These are phyloP conservation scores for Gadopsis marmoratus DNA, from an alignment of 2,797 vertebrate genomes.

Conservation along the genomic window DNA sequence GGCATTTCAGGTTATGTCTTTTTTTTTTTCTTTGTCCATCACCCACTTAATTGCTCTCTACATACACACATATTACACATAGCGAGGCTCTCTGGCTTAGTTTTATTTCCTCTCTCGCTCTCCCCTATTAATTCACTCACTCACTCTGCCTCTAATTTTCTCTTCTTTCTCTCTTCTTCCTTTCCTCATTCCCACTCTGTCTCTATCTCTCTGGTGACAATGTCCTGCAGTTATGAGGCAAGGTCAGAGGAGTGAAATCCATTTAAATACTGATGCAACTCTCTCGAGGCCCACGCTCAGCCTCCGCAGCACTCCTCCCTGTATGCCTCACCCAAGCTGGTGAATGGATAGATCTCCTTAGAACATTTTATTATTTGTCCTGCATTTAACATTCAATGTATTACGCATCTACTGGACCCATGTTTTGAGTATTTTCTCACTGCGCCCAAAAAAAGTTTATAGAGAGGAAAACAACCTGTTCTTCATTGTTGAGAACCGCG, in stretches of 20 bases:
- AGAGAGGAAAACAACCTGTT: conserved; percentile 76
- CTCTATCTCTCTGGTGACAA: conserved; percentile 81
- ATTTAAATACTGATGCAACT: conserved; percentile 84
- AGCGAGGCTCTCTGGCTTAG: conserved; percentile 33
- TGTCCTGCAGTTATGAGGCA: conserved; percentile 85
- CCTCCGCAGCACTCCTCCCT: conserved; percentile 66
- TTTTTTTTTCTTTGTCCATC: conserved; percentile 32
- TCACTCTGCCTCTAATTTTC: conserved; percentile 71
- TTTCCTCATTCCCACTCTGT: conserved; percentile 47
- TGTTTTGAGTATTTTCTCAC: conserved; percentile 55
- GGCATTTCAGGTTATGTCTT: conserved; percentile 22
- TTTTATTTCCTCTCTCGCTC: conserved; percentile 56
- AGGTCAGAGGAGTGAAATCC: conserved; percentile 82
- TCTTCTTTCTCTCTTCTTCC: conserved; percentile 57
- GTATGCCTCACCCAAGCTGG: conserved; percentile 66
- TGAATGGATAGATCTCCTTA: conserved; percentile 63
- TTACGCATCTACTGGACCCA: conserved; percentile 49
- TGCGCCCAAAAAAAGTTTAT: conserved; percentile 54
- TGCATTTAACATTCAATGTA: conserved; percentile 58
- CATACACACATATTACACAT: conserved; percentile 21
- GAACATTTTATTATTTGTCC: conserved; percentile 68
- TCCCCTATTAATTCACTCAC: conserved; percentile 68
- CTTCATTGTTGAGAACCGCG: conserved; percentile 55
- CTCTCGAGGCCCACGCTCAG: conserved; percentile 73
- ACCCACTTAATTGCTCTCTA: conserved; percentile 28